Percentiles rank a stretch among this genome's conserved stretches.
phyloP scores from a whole-genome alignment of 1,140 invertebrate species.

The Cotesia vestalis region DNA sequence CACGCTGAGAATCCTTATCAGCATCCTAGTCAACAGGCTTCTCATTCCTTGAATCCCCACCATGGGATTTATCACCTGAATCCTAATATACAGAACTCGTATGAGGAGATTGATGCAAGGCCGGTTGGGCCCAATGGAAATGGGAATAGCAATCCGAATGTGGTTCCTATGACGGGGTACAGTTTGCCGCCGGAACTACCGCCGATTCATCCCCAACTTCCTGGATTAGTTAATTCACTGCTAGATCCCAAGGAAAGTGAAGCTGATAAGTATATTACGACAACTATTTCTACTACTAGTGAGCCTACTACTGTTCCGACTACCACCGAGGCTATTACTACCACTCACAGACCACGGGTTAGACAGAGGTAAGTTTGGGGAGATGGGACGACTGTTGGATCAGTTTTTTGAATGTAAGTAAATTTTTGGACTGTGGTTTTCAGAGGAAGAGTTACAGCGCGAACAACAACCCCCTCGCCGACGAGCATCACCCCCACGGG shows the following conservation, averaged over 20 bases:
- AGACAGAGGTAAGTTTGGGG: conserved; percentile 49
- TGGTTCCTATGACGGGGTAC: conserved; percentile 35
- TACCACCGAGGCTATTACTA: conserved; percentile 37
- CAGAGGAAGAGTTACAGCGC: conserved; percentile 49
- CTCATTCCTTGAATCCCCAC: not conserved
- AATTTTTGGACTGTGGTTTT: not conserved
- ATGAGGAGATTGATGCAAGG: conserved; percentile 39
- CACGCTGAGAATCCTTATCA: conserved; percentile 39
- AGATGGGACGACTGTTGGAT: not conserved
- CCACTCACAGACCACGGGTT: conserved; percentile 44
- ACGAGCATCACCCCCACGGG: conserved; percentile 47
- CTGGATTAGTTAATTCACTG: conserved; percentile 70
- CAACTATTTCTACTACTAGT: conserved; percentile 27
- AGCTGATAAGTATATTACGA: conserved; percentile 27
- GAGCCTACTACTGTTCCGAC: conserved; percentile 43
- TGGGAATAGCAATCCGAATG: no score
- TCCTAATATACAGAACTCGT: conserved; percentile 32
- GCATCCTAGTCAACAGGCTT: conserved; percentile 31
- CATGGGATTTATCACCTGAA: conserved; percentile 27
- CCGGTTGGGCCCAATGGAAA: conserved; percentile 49
- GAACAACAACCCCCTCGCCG: conserved; percentile 41
- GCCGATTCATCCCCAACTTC: conserved; percentile 67
- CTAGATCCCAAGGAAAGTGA: conserved; percentile 61
- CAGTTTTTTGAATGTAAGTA: no score
- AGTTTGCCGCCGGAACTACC: conserved; percentile 64